Evolutionary conservation across 2,888 invertebrate species (phyloP).

Genomic region (Gryllus longicercus): DNA sequence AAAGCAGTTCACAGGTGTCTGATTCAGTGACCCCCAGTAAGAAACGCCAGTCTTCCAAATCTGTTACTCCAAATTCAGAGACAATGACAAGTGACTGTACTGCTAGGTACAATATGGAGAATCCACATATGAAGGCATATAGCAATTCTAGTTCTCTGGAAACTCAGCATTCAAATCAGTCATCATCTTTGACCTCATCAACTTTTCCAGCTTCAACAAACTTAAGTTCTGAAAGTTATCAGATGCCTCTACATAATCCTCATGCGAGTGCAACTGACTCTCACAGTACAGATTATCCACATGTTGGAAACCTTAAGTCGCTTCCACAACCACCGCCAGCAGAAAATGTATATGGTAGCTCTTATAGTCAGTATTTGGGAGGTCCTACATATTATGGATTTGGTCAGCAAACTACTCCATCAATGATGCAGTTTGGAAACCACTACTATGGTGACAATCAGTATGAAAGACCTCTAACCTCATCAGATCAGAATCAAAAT

Average conservation of each 20-base stretch:
- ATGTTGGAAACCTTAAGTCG: neutral
- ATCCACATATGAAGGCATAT: neutral
- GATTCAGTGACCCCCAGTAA: neutral
- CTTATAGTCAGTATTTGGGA: slow-evolving; percentile 4
- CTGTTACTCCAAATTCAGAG: neutral
- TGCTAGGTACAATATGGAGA: neutral
- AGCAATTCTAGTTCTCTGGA: neutral
- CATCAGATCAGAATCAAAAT: neutral
- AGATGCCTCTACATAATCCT: neutral
- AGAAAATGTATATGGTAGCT: slow-evolving; percentile 4
- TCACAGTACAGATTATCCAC: neutral
- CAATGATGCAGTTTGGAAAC: slow-evolving; percentile 23
- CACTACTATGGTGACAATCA: slow-evolving; percentile 22
- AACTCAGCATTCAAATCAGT: neutral
- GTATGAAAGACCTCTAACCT: neutral
- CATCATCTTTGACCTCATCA: neutral
- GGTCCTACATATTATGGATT: slow-evolving; percentile 12
- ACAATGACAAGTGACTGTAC: neutral
- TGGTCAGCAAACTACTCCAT: slow-evolving; percentile 22
- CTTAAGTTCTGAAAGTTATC: neutral
- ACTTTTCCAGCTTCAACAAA: neutral
- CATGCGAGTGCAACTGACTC: neutral
- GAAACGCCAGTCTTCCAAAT: slow-evolving; percentile 17
- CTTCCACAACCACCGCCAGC: neutral
- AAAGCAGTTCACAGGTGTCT: neutral